A percentile compares a stretch with the other conserved stretches of the same genome.
Conservation (phyloP, 2,888 invertebrate species). For the Druceiella hillmani region DNA sequence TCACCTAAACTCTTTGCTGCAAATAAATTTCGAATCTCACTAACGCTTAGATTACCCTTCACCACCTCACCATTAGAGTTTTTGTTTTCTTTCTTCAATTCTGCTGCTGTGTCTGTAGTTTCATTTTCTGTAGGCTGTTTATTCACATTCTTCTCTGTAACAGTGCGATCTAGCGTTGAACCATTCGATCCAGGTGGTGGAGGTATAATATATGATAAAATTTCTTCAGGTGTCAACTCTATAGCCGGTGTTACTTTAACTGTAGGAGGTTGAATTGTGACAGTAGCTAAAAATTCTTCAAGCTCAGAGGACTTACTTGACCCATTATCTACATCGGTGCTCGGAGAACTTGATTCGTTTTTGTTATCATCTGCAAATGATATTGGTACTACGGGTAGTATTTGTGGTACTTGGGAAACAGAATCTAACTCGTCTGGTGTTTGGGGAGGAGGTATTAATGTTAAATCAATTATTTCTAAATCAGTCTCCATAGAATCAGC, state of each 20-base stretch:
- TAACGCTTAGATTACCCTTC: constrained; percentile 54
- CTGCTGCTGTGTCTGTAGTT: constrained; percentile 29
- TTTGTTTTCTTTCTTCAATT: constrained; percentile 30
- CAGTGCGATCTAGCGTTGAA: constrained; percentile 41
- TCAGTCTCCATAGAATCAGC: constrained; percentile 51
- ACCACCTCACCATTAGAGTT: constrained; percentile 42
- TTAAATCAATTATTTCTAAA: constrained; percentile 86
- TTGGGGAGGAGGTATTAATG: constrained; percentile 79
- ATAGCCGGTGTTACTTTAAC: constrained; percentile 68
- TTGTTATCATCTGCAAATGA: constrained; percentile 65
- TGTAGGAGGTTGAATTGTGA: constrained; percentile 76
- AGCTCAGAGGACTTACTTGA: constrained; percentile 56
- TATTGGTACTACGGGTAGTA: constrained; percentile 67
- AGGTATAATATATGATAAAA: constrained; percentile 80
- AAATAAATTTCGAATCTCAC: constrained; percentile 51
- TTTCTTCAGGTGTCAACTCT: constrained; percentile 76
- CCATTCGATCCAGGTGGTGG: constrained; percentile 62
- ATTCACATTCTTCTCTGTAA: constrained; percentile 38
- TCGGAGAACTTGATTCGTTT: constrained; percentile 28
- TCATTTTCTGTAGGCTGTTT: constrained; percentile 37
- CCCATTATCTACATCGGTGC: constrained; percentile 31
- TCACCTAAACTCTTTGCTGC: constrained; percentile 46
- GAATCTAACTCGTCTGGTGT: constrained; percentile 77
- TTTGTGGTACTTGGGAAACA: constrained; percentile 58
- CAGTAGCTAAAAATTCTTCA: constrained; percentile 78